Percentiles rank a stretch among this genome's conserved stretches.
Conservation (phyloP, 2,888 invertebrate genomes). For the Pterostichus niger region DNA sequence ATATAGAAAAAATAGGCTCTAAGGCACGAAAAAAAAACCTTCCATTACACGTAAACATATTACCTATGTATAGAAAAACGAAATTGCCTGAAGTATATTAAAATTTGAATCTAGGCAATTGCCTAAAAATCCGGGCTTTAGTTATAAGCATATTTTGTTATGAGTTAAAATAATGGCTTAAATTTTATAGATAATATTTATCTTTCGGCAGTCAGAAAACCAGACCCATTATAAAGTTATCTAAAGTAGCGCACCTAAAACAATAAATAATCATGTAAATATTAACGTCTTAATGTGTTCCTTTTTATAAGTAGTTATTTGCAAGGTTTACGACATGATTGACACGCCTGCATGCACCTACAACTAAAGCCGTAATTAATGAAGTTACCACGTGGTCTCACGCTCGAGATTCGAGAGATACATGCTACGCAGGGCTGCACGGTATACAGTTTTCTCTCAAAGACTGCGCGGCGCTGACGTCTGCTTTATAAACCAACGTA, state of each 20-base stretch:
- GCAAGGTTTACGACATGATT: background rate
- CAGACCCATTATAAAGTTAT: no score
- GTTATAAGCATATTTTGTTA: no score
- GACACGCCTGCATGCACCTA: constrained; percentile 9
- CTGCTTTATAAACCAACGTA: background rate
- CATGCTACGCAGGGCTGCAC: background rate
- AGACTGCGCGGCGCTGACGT: background rate
- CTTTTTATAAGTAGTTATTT: background rate
- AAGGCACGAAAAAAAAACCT: no score
- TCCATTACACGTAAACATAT: no score
- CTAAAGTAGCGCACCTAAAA: no score
- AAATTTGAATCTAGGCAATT: no score
- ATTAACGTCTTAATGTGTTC: background rate
- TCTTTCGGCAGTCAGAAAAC: background rate
- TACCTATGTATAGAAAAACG: no score
- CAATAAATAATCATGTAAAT: background rate
- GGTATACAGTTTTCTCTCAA: background rate
- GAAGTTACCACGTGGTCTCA: constrained; percentile 7
- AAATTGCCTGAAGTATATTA: no score
- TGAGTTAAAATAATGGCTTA: no score
- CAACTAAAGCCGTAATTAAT: constrained; percentile 32
- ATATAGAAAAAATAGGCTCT: no score
- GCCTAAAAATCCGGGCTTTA: no score
- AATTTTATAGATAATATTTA: no score
- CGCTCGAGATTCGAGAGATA: background rate